Evolutionary conservation across 1,140 invertebrate genomes (phyloP), one percentile per base, ranked within the genome.

Genomic region (Neodiprion virginianus): DNA sequence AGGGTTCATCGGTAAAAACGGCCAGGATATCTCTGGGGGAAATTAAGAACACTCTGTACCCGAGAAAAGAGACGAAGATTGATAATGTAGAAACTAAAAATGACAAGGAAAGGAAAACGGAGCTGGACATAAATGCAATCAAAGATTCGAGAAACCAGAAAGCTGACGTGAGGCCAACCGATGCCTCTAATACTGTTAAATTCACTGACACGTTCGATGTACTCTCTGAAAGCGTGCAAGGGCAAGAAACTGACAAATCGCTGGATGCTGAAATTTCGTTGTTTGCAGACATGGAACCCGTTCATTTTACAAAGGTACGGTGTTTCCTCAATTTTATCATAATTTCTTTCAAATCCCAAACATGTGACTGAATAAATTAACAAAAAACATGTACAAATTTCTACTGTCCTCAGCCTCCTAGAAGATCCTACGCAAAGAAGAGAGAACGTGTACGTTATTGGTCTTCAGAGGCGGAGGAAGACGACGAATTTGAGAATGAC

Each of bases 171-270:
- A 71, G 69, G 17, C 66, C 78, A 40, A 66, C 75, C 12, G 4
- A 17, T 28, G 1, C 72, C 10, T 11, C 74, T 11, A 50, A 80
- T 3, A 21, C 53, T 66, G 1, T 50, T 9, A 53, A 69, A 1
- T 85, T 86, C 73, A 77, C 81, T 8, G 84, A 87, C 69, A 85
- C 83, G 11, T 86, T 86, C 72, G 85, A 87, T 67, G 2, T 84
- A 10, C 12, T 79, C 8, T 75, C 77, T 12, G 81, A 83, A 61
- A 68, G 67, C 1, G 66, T 28, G 47, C 73, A 78, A 9, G 67
- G 67, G 12, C 11, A 71, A 14, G 47, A 76, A 53, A 23, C 65
- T 50, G 17, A 72, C 72, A 21, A 12, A 0, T 61, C 53, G 53
- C 11, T 48, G 48, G 40, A 67, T 28, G 23, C 78, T 5, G 70